Evolutionary conservation across 2,113 vertebrate species (phyloP).

Genomic region (Leucosticte australis): DNA sequence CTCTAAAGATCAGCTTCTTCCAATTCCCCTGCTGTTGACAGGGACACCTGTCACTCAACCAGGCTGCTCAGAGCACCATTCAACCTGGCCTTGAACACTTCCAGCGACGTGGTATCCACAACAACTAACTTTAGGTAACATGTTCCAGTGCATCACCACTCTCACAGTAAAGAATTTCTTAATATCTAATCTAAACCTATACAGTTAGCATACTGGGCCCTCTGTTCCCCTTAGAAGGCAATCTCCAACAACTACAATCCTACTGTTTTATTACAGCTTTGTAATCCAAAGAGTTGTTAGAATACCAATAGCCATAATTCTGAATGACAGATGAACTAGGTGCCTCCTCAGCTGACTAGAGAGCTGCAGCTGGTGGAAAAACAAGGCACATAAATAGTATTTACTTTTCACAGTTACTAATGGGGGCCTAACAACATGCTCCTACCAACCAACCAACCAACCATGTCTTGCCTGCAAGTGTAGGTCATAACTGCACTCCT

Average conservation of each 20-base stretch:
- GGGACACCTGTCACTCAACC: neutral
- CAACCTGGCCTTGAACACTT: neutral
- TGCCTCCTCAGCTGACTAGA: neutral
- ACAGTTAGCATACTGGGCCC: neutral
- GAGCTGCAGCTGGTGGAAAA: neutral
- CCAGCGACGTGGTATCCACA: neutral
- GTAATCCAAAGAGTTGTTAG: neutral
- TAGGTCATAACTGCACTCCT: neutral
- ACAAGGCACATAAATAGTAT: neutral
- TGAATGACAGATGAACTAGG: neutral
- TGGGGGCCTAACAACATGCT: neutral
- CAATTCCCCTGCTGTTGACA: neutral
- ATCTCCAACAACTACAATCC: neutral
- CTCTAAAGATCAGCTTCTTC: neutral
- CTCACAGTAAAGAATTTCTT: neutral
- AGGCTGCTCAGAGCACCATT: neutral
- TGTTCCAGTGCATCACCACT: neutral
- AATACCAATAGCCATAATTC: neutral
- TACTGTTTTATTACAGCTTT: neutral
- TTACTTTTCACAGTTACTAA: neutral
- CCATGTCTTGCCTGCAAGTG: too few species aligned
- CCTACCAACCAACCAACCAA: neutral
- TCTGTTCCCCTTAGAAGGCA: neutral
- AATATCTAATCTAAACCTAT: neutral
- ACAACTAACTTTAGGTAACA: neutral